phyloP scores from a whole-genome alignment of 2,888 invertebrate genomes.

The Macropis europaea region DNA sequence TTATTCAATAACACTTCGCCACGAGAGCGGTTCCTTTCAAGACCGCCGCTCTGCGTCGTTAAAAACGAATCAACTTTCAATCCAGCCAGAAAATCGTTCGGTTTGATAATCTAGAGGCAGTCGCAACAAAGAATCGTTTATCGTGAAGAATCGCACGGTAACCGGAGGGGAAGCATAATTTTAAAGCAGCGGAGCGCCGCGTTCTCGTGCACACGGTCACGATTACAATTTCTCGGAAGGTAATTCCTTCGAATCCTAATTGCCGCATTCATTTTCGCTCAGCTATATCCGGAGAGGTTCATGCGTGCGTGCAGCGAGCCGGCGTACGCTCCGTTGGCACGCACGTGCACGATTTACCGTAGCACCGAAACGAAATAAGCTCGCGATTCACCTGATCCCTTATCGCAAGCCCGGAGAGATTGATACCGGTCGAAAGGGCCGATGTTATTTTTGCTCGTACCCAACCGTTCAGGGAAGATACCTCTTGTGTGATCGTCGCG shows the following conservation, averaged over 20 bases:
- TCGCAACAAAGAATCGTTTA: background rate
- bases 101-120: too few relatives aligned
- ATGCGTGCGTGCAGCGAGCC: constrained; percentile 26
- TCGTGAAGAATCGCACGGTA: background rate
- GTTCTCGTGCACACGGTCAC: background rate
- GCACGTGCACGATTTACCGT: constrained; percentile 27
- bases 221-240: constrained; percentile 22
- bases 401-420: constrained; percentile 42
- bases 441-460: constrained; percentile 42
- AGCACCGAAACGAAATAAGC: constrained; percentile 44
- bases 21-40: too few relatives aligned
- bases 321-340: constrained; percentile 24
- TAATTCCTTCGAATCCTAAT: constrained; percentile 46
- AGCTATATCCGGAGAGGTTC: constrained; percentile 16
- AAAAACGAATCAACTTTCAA: too few relatives aligned
- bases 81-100: too few relatives aligned
- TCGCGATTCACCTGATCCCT: constrained; percentile 54
- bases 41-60: too few relatives aligned
- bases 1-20: too few relatives aligned
- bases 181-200: background rate
- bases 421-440: constrained; percentile 49
- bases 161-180: constrained; percentile 1
- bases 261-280: constrained; percentile 47
- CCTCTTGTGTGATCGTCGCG: constrained; percentile 2
- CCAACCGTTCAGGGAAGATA: constrained; percentile 19